Base-by-base conservation (phyloP, 2,113 vertebrate genomes). In the Phaethon lepturus region DNA sequence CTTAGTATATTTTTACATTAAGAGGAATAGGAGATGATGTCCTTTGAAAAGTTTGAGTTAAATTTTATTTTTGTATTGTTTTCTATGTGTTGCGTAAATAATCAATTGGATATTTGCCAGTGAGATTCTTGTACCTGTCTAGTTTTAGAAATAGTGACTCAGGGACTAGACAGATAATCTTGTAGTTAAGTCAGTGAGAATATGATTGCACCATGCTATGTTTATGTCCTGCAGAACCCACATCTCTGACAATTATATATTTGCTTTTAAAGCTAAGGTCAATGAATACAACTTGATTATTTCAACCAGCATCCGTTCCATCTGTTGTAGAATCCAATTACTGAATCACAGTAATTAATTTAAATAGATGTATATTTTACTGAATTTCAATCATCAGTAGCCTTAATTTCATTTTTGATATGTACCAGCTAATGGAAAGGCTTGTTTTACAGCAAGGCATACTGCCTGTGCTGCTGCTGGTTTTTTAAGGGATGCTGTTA, bases 301-400 rank as follows among this genome's bases (percentile, higher is more conserved):
- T 90, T 93, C 45, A 63, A 31, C 15, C 33, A 79, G 25, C 33
- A 40, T 38, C 26, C 78, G 4, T 78, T 78, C 38, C 17, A 64
- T 17, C 52, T 55, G 9, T 77, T 5, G 2, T 82, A 90, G 29
- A 79, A 76, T 84, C 45, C 24, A 5, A 16, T 88, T 73, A 63
- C 9, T 40, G 42, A 13, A 59, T 71, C 50, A 56, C 11, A 73
- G 7, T 38, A 33, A 86, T 52, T 89, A 45, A 68, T 91, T 82
- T 78, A 81, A 93, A 55, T 59, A 63, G 49, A 29, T 66, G 3
- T 13, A 42, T 78, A 62, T 86, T 86, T 88, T 90, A 90, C 35
- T 79, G 16, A 80, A 53, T 88, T 86, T 84, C 73, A 11, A 47
- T 52, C 3, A 42, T 19, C 28, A 35, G 15, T 64, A 63, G 17